Evolutionary conservation across 2,888 invertebrate species (phyloP).

Genomic region (Muschampia staudingeri): DNA sequence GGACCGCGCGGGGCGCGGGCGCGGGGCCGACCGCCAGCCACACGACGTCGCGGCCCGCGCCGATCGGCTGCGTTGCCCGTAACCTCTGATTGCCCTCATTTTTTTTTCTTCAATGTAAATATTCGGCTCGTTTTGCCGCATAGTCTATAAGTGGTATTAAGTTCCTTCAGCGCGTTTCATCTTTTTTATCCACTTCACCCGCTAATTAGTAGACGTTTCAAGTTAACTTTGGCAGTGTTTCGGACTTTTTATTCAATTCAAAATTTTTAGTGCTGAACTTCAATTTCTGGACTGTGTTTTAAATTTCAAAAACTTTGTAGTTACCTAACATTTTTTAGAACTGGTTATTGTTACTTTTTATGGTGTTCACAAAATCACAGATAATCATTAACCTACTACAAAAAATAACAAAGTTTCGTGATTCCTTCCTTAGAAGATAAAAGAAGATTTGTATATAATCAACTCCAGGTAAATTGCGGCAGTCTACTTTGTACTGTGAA

Average conservation of each 20-base stretch:
- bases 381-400: constrained; percentile 54
- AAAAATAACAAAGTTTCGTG: constrained; percentile 70
- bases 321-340: constrained; percentile 74
- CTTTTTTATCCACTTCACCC: constrained; percentile 73
- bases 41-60: constrained; percentile 90
- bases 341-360: constrained; percentile 74
- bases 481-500: not conserved
- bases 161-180: constrained; percentile 86
- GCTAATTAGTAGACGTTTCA: constrained; percentile 78
- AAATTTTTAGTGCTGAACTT: constrained; percentile 77
- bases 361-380: constrained; percentile 73
- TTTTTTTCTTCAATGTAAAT: constrained; percentile 91
- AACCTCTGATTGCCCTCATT: constrained; percentile 91
- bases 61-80: constrained; percentile 90
- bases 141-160: constrained; percentile 90
- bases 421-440: constrained; percentile 67
- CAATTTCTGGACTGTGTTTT: constrained; percentile 75
- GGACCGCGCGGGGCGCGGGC: constrained; percentile 71
- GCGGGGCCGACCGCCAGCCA: constrained; percentile 72
- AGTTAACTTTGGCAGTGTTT: constrained; percentile 77
- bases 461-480: constrained; percentile 72
- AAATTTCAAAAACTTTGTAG: constrained; percentile 68
- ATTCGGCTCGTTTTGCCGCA: constrained; percentile 90
- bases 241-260: constrained; percentile 77
- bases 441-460: constrained; percentile 68